Evolutionary conservation across 2,888 invertebrate species (phyloP).

Genomic region (Cylloceria caligata): DNA sequence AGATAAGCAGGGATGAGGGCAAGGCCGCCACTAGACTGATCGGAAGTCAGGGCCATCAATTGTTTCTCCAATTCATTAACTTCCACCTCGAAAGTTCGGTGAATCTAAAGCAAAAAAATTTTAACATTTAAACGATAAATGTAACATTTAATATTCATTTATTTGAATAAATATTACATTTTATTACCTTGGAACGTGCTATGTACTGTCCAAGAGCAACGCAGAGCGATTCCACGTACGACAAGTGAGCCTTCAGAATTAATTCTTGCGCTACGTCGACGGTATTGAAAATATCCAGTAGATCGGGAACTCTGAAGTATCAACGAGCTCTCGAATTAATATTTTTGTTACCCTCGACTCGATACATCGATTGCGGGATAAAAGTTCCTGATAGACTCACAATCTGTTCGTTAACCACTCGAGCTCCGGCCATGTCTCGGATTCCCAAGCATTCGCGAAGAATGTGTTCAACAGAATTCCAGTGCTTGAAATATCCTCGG

Average conservation of each 20-base stretch:
- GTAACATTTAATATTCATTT: background rate
- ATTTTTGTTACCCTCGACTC: background rate
- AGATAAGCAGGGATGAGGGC: slow-evolving; percentile 88
- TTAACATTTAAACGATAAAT: background rate
- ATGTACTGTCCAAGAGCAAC: slow-evolving; percentile 89
- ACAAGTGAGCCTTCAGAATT: slow-evolving; percentile 86
- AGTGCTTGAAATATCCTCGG: slow-evolving; percentile 86
- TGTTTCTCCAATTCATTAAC: slow-evolving; percentile 88
- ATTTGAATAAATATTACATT: background rate
- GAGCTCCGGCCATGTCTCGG: slow-evolving; percentile 89
- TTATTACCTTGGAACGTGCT: slow-evolving; percentile 84
- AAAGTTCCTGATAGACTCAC: slow-evolving; percentile 85
- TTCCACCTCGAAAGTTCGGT: slow-evolving; percentile 86
- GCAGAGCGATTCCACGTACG: slow-evolving; percentile 87
- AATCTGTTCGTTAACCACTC: slow-evolving; percentile 89
- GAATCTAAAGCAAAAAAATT: slow-evolving; percentile 83
- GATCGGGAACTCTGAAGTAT: slow-evolving; percentile 86
- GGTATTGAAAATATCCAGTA: slow-evolving; percentile 86
- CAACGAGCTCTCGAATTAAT: background rate
- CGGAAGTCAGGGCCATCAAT: slow-evolving; percentile 86
- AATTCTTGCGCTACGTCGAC: slow-evolving; percentile 86
- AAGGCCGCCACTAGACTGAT: slow-evolving; percentile 85
- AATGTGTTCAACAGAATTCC: slow-evolving; percentile 87
- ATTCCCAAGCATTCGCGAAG: slow-evolving; percentile 79
- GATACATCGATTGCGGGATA: slow-evolving; percentile 76